Base-by-base conservation (phyloP, 2,113 vertebrate species). In the Pipra filicauda region DNA sequence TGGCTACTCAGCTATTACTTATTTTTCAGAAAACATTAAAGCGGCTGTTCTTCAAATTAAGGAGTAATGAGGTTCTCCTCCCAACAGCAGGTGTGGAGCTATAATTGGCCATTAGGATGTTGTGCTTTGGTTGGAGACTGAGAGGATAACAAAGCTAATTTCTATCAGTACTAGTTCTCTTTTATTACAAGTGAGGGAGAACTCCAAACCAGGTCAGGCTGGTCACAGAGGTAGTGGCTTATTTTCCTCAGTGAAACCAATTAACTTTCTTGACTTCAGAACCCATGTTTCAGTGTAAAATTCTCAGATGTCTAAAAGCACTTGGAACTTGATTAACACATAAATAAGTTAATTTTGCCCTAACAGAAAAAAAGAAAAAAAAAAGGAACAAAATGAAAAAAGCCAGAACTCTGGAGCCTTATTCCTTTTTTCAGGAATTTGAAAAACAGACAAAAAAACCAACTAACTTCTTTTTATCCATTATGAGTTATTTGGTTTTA, bases 91-190 rank as follows among this genome's bases (percentile, higher is more conserved):
- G 78, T 97, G 82, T 94, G 94, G 94, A 71, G 52, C 37, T 96
- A n/a, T 97, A 98, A 98, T 94, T 96, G 95, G 88, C 91, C 83
- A 88, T 97, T 98, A 97, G 37, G 51, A 73, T 97, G 95, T 79
- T 89, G 83, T 85, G 64, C 93, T 97, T 97, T 97, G 35, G 84
- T 96, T 90, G 69, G 91, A 91, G 49, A 74, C 74, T 90, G 80
- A 91, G 84, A 65, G 51, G 78, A 76, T 57, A 90, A 92, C 71
- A 92, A 83, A 94, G 59, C 33, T 59, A 82, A 87, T 89, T 91
- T 97, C 54, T 92, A 12, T 76, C 2, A 21, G 33, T 91, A 28
- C 69, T 76, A 61, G 59, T 58, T 94, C 79, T 57, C 71, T 96
- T 89, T 96, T 91, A 66, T 95, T 86, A 48, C 44, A 90, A 88